Evolutionary conservation across 2,797 vertebrate species (phyloP), one percentile per base, ranked within the genome.

Genomic region (Sitta carolinensis): DNA sequence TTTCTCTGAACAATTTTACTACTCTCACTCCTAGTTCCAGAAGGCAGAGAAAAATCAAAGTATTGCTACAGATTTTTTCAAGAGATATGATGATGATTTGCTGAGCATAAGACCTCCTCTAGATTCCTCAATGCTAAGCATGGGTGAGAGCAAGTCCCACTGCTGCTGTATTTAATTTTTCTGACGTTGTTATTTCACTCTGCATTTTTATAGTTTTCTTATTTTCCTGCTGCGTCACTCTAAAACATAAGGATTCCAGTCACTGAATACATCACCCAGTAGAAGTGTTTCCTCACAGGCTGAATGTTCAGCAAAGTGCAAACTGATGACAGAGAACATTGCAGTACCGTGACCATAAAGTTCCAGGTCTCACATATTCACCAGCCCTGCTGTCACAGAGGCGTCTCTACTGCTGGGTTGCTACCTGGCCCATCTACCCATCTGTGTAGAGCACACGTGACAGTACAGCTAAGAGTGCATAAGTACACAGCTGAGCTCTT

Each of bases 371-470:
- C 32, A 58, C 5, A 27, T 22, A 52, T 30, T 43, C 48, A 78
- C 32, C 32, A 89, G 52, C 29, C 32, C 47, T 29, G 4, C 26
- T 69, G 26, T 62, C 54, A 23, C 2, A 64, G 34, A 93, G 9
- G 7, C 5, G 1, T 32, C 55, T 20, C 57, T 43, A 3, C 10
- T 20, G n/a, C 30, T 40, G 22, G n/a, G 19, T 8, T 79, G 34
- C 29, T 47, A 40, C 22, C 8, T 2, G 1, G 32, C 10, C 36
- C 48, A n/a, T 34, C 17, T 14, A 16, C 6, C 16, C 20, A 43
- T 72, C 55, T 9, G 8, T 5, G 26, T 3, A 66, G 62, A 66
- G 62, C 17, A 26, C 1, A 0, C 0, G 0, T 7, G 32, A 29
- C 21, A 67, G n/a, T 5, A 47, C 11, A 27, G 21, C 9, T 51